Conservation (phyloP, 37 sponge, comb jelly and placozoan species). For the Corticium candelabrum region DNA sequence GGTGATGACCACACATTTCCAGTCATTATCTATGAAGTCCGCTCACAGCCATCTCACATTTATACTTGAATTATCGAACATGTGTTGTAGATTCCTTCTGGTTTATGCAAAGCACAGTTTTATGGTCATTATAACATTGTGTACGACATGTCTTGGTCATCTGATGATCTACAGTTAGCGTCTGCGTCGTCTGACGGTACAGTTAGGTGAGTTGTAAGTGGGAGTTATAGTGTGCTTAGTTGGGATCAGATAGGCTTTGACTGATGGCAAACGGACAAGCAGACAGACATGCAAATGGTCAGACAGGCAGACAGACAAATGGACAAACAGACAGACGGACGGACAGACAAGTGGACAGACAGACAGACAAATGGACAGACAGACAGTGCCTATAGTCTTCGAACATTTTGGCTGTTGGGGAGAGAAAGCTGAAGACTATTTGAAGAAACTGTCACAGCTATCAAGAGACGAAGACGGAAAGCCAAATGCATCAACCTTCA, state of each 20-base stretch:
- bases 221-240: no score
- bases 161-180: conserved; percentile 24
- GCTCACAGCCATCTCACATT: background rate
- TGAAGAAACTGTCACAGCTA: no score
- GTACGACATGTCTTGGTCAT: conserved; percentile 63
- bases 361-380: no score
- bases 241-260: background rate
- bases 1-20: conserved; percentile 12
- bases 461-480: no score
- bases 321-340: no score
- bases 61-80: no score
- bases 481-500: no score
- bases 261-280: background rate
- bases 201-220: conserved; percentile 28
- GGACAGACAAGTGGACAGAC: no score
- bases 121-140: conserved; percentile 51
- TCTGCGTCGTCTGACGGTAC: conserved; percentile 76
- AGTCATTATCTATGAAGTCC: conserved; percentile 30
- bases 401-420: background rate
- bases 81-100: conserved; percentile 23
- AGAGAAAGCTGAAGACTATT: no score
- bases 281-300: no score
- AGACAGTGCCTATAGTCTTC: background rate
- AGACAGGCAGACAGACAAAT: no score
- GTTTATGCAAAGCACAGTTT: background rate